Percentiles rank a stretch among this genome's conserved stretches.
phyloP scores from a whole-genome alignment of 2,888 invertebrate genomes.

The Trypoxylon attenuatum region DNA sequence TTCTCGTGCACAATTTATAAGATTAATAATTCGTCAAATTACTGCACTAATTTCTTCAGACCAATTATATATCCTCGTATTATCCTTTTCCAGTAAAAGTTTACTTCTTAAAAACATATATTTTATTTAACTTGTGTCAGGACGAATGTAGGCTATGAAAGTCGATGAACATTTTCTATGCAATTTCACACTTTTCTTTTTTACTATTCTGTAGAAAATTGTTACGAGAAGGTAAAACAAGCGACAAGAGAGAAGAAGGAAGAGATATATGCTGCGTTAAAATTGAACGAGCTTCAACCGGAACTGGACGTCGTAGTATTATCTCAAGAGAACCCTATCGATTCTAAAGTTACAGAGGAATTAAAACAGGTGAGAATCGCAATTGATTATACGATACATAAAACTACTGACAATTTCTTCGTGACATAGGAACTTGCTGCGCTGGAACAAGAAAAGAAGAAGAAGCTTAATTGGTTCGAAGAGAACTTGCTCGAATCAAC shows the following conservation, averaged over 20 bases:
- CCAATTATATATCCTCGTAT: not conserved
- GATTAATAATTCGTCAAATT: not conserved
- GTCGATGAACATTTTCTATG: too few relatives aligned
- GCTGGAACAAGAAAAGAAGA: conserved; percentile 88
- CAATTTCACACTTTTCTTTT: not conserved
- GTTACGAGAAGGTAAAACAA: conserved; percentile 86
- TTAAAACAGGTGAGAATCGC: too few relatives aligned
- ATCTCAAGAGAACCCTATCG: too few relatives aligned
- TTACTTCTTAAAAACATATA: too few relatives aligned
- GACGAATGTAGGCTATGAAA: too few relatives aligned
- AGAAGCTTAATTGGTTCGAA: conserved; percentile 92
- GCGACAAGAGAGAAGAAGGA: conserved; percentile 90
- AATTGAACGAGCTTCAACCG: conserved; percentile 84
- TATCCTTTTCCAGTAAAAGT: too few relatives aligned
- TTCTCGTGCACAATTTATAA: not conserved
- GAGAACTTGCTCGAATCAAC: conserved; percentile 88
- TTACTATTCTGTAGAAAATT: conserved; percentile 81
- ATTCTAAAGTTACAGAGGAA: too few relatives aligned
- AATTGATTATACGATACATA: too few relatives aligned
- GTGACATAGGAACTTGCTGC: conserved; percentile 87
- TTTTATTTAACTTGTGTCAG: too few relatives aligned
- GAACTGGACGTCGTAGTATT: conserved; percentile 91
- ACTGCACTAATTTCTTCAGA: not conserved
- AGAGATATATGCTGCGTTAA: conserved; percentile 83
- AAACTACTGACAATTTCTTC: too few relatives aligned